phyloP scores from a whole-genome alignment of 2,888 invertebrate genomes.

The Tanypteryx hageni region DNA sequence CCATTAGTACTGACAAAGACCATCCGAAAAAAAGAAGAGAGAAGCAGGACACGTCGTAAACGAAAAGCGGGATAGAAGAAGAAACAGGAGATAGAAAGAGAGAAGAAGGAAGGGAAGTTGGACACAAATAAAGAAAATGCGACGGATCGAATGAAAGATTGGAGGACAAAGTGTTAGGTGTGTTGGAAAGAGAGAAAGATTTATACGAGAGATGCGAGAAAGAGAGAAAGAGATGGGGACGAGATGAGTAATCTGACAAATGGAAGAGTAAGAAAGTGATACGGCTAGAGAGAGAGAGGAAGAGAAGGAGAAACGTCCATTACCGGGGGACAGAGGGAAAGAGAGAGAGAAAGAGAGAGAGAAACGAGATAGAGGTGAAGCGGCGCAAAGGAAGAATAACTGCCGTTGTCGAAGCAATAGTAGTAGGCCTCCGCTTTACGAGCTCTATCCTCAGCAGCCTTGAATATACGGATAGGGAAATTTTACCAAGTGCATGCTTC shows the following conservation, averaged over 20 bases:
- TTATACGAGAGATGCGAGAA: neutral
- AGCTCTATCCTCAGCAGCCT: no score
- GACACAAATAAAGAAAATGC: neutral
- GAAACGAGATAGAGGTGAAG: neutral
- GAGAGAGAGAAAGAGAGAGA: neutral
- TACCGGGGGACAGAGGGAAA: neutral
- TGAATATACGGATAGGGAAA: no score
- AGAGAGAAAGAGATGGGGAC: neutral
- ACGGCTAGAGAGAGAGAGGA: neutral
- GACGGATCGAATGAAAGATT: neutral
- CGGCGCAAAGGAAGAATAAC: neutral
- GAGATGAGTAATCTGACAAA: conserved; percentile 26
- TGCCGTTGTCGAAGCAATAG: neutral
- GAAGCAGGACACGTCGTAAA: neutral
- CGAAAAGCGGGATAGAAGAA: neutral
- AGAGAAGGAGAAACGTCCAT: neutral
- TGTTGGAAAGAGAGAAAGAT: neutral
- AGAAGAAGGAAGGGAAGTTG: neutral
- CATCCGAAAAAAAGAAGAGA: conserved; percentile 20
- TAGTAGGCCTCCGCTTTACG: no score
- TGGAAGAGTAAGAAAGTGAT: conserved; percentile 19
- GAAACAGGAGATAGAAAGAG: neutral
- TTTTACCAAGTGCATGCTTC: no score
- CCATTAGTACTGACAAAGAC: neutral
- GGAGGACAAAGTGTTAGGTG: neutral